Evolutionary conservation across 2,113 vertebrate species (phyloP).

Genomic region (Barbus barbus): DNA sequence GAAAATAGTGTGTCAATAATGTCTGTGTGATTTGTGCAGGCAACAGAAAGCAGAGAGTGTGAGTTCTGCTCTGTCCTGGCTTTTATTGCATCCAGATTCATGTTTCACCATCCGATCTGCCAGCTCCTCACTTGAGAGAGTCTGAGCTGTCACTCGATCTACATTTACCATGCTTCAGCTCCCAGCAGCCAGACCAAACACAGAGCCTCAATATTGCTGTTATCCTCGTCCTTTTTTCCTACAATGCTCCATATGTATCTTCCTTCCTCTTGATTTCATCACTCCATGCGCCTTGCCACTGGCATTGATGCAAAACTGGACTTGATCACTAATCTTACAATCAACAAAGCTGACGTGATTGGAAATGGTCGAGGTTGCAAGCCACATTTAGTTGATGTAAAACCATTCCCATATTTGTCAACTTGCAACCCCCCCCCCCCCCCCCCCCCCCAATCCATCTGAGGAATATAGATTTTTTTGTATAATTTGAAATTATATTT

Average conservation of each 20-base stretch:
- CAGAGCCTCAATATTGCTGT: background rate
- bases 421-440: no score
- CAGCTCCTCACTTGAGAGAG: slow-evolving; percentile 71
- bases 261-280: background rate
- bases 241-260: background rate
- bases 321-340: background rate
- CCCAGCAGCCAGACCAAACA: slow-evolving; percentile 56
- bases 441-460: no score
- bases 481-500: no score
- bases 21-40: slow-evolving; percentile 31
- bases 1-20: no score
- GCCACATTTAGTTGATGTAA: no score
- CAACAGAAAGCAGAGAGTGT: background rate
- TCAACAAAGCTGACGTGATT: background rate
- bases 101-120: slow-evolving; percentile 63
- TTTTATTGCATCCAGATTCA: slow-evolving; percentile 76
- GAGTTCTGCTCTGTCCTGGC: slow-evolving; percentile 31
- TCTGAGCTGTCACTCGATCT: slow-evolving; percentile 70
- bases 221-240: background rate
- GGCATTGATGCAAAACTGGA: background rate
- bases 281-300: background rate
- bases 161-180: slow-evolving; percentile 67
- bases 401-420: no score
- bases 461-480: no score
- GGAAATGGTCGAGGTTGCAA: no score